Evolutionary conservation across 2,888 invertebrate genomes (phyloP).

Genomic region (Polymixis lichenea): DNA sequence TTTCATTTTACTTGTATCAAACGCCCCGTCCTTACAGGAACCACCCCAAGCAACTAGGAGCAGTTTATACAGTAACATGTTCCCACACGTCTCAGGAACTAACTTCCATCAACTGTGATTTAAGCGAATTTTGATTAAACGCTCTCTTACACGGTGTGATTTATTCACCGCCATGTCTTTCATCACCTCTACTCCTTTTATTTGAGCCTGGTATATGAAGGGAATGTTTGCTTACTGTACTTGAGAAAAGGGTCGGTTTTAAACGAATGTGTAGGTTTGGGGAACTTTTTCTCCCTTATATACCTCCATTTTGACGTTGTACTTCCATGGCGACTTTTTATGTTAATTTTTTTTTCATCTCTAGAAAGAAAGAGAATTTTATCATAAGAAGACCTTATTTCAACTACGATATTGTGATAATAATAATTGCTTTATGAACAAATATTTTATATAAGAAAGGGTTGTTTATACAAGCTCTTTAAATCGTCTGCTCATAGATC

Average conservation of each 20-base stretch:
- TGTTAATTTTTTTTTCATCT: not conserved
- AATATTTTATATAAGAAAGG: not conserved
- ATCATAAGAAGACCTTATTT: not conserved
- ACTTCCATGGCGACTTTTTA: not conserved
- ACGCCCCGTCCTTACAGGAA: slow-evolving; percentile 28
- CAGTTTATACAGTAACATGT: slow-evolving; percentile 64
- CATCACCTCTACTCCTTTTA: slow-evolving; percentile 49
- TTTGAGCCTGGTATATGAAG: slow-evolving; percentile 35
- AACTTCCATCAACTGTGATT: slow-evolving; percentile 71
- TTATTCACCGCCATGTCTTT: slow-evolving; percentile 61
- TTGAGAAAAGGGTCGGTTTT: slow-evolving; percentile 25
- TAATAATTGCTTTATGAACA: not conserved
- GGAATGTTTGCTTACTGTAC: slow-evolving; percentile 18
- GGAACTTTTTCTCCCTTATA: not conserved
- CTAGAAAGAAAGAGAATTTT: not conserved
- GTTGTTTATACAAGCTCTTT: not conserved
- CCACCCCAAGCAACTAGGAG: slow-evolving; percentile 49
- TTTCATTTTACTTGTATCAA: slow-evolving; percentile 5
- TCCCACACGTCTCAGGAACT: slow-evolving; percentile 65
- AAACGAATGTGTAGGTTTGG: slow-evolving; percentile 12
- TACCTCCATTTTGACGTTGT: not conserved
- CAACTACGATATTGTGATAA: not conserved
- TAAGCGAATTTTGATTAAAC: slow-evolving; percentile 75
- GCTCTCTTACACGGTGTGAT: slow-evolving; percentile 58
- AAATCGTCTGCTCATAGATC: slow-evolving; percentile 1